Evolutionary conservation across 2,888 invertebrate species (phyloP), one percentile per base, ranked within the genome.

Genomic region (Morinoia aosen): DNA sequence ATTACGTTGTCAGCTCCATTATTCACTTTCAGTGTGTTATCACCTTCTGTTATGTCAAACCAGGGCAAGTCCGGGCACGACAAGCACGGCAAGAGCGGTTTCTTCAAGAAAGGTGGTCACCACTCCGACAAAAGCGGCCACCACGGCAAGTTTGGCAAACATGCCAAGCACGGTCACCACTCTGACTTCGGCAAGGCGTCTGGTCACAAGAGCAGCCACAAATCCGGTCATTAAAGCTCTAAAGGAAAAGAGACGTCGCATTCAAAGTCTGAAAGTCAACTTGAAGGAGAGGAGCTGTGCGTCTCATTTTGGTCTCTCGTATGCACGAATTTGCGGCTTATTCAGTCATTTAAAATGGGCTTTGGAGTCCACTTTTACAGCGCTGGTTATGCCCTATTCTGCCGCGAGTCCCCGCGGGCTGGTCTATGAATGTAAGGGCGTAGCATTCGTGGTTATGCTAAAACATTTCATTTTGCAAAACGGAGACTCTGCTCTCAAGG

Each of bases 21-120:
- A 2, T 5, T 48, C 5, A 48, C 48, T 48, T 48, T 48, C 48
- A 48, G 48, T 2, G 3, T 0, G 25, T 76, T 8, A 33, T 76
- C 0, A 76, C 25, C 25, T 33, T 76, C 3, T 33, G 25, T 76
- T 1, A 14, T 19, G 33, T 76, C 33, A 56, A 25, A 33, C 56
- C 95, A 96, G 96, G 96, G 96, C 58, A 97, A 97, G 33, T 95
- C 97, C 40, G 95, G 97, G 91, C 96, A 96, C 95, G 96, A 97
- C 94, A 96, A 96, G 58, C 96, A 97, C 95, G 97, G 97, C 95
- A 96, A 97, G 91, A 98, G 98, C 97, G 98, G 98, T 33, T 98
- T 98, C 94, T 98, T 98, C 97, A 98, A 98, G 96, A 98, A 98
- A 97, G 98, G 98, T 90, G 95, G 96, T 16, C 95, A 96, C 95